Base-by-base conservation (phyloP, 2,797 vertebrate genomes). In the Clarias laeviceps region DNA sequence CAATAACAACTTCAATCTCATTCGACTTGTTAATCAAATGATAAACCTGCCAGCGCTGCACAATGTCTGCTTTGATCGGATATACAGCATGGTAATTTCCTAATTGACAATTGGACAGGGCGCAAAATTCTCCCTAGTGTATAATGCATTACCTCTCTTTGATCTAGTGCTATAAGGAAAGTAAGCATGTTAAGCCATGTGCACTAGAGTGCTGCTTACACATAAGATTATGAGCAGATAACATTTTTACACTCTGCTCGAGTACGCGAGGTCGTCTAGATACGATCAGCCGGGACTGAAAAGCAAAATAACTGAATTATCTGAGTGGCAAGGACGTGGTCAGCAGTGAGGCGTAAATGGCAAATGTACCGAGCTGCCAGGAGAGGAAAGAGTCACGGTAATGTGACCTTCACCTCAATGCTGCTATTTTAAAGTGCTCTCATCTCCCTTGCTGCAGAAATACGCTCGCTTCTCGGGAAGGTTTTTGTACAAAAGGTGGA, bases 341-440 rank as follows among this genome's bases (percentile, higher is more conserved):
- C 69, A 84, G 82, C 87, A 82, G 45, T 54, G 37, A 84, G 72
- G 82, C 64, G 22, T 87, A 87, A 87, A 89, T 88, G 89, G 86
- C 78, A 90, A 88, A 81, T 68, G 72, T 20, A 79, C 84, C 20
- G 82, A 54, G 57, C 81, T 70, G 62, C 78, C 65, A 85, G 82
- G 77, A 85, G 82, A 86, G 80, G 84, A 66, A 76, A 59, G 78
- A 92, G 73, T 81, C 69, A 72, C 56, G 72, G 89, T 87, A 89
- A 90, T 86, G 87, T 90, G 90, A 91, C 89, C 89, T 90, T 91
- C 87, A 66, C 74, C 45, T 29, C 68, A 73, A 89, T 80, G n/a
- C 12, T 73, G 65, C 87, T 90, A 90, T 90, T 90, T 92, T 88
- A 88, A 82, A 88, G 84, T 11, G 4, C 20, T 72, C 18, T 11